These are phyloP conservation scores for Lucilia cuprina DNA, from an alignment of 1,140 invertebrate species.

Conservation along the genomic window DNA sequence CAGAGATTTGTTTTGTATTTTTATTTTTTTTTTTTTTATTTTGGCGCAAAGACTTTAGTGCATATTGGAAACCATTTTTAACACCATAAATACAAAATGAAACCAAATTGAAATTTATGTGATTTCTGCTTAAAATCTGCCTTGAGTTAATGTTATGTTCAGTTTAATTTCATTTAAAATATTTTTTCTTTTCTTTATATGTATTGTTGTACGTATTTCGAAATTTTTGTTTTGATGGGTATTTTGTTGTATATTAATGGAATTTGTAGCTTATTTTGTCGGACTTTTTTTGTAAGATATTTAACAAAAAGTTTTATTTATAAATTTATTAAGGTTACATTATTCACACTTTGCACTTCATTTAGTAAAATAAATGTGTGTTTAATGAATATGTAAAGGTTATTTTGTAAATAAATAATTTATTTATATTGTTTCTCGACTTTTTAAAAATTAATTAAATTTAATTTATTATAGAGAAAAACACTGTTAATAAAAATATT, in stretches of 20 bases:
- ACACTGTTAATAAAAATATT: no score
- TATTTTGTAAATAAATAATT: no score
- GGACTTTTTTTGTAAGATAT: neutral
- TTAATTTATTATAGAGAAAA: no score
- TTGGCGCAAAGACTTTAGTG: neutral
- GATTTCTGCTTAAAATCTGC: slow-evolving; percentile 9
- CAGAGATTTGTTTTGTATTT: neutral
- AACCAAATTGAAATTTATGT: slow-evolving; percentile 34
- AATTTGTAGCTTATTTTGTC: neutral
- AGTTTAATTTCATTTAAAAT: neutral
- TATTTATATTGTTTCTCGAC: no score
- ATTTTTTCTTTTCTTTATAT: neutral
- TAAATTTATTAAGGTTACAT: slow-evolving; percentile 27
- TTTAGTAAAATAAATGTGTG: neutral
- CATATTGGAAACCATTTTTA: neutral
- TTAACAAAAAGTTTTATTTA: neutral
- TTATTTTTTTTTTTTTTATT: no score
- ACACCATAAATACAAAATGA: slow-evolving; percentile 10
- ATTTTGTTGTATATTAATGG: slow-evolving; percentile 11
- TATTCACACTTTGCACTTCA: slow-evolving; percentile 24
- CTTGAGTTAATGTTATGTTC: neutral
- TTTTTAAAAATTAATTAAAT: no score
- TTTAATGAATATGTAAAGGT: neutral
- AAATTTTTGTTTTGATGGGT: slow-evolving; percentile 13
- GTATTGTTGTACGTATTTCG: neutral